Conservation (phyloP, 2,797 vertebrate genomes). For the Rhinatrema bivittatum region DNA sequence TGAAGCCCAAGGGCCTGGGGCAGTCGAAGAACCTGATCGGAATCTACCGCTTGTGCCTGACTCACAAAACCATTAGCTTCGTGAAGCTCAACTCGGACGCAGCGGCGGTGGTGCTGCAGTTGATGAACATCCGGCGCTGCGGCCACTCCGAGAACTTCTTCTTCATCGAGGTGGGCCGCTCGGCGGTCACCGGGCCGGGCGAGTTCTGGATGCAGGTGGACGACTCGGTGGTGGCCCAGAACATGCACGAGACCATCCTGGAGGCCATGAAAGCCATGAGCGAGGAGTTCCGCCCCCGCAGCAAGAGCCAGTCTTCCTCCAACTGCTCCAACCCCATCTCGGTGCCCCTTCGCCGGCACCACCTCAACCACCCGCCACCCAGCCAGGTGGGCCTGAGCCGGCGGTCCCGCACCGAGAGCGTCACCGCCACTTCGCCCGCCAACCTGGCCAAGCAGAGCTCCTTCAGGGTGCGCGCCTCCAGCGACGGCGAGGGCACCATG, state of each 20-base stretch:
- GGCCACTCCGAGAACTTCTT: slow-evolving; percentile 85
- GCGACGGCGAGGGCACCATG: slow-evolving; percentile 81
- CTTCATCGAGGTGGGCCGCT: slow-evolving; percentile 82
- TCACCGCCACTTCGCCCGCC: slow-evolving; percentile 70
- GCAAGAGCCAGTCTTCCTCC: slow-evolving; percentile 80
- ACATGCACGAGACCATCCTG: slow-evolving; percentile 82
- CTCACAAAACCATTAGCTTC: slow-evolving; percentile 79
- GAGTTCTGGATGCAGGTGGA: slow-evolving; percentile 90
- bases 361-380: slow-evolving; percentile 74
- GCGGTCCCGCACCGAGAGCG: slow-evolving; percentile 67
- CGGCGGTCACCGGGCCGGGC: slow-evolving; percentile 71
- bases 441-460: slow-evolving; percentile 59
- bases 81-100: slow-evolving; percentile 80
- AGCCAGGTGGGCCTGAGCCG: slow-evolving; percentile 77
- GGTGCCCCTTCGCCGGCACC: slow-evolving; percentile 72
- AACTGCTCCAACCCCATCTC: slow-evolving; percentile 82
- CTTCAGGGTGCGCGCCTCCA: slow-evolving; percentile 75
- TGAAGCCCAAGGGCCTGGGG: slow-evolving; percentile 80
- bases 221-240: slow-evolving; percentile 79
- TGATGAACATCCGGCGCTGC: slow-evolving; percentile 80
- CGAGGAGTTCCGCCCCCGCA: slow-evolving; percentile 76
- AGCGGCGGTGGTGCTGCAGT: slow-evolving; percentile 74
- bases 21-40: slow-evolving; percentile 80
- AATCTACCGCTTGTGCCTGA: slow-evolving; percentile 82
- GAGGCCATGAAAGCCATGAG: slow-evolving; percentile 85